phyloP scores from a whole-genome alignment of 2,888 invertebrate genomes.

The Creontiades dilutus region DNA sequence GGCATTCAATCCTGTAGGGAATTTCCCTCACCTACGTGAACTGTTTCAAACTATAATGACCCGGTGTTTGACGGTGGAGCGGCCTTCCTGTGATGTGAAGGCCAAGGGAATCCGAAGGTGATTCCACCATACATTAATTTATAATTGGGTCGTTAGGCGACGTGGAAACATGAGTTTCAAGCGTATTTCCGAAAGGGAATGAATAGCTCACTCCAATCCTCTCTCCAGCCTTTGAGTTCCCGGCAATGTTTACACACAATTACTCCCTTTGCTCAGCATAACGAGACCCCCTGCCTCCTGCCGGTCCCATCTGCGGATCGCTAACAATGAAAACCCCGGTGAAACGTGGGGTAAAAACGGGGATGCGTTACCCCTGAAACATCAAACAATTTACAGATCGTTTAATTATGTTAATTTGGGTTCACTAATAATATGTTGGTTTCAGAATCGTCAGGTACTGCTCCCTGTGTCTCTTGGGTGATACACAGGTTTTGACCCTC shows the following conservation, averaged over 20 bases:
- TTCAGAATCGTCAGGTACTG: no score
- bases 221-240: neutral
- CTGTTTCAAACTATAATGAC: no score
- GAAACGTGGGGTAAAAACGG: neutral
- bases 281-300: neutral
- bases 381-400: neutral
- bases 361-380: neutral
- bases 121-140: neutral
- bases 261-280: constrained; percentile 41
- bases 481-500: no score
- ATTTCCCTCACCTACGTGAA: no score
- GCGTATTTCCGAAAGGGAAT: constrained; percentile 1
- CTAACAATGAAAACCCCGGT: neutral
- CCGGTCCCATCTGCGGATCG: neutral
- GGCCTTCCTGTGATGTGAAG: neutral
- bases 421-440: neutral
- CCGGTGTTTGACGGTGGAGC: no score
- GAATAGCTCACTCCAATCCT: constrained; percentile 14
- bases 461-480: no score
- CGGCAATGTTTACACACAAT: constrained; percentile 45
- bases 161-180: constrained; percentile 17
- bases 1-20: no score
- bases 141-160: constrained; percentile 30
- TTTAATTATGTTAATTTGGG: neutral
- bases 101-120: neutral